A percentile compares a stretch with the other conserved stretches of the same genome.
Conservation (phyloP, 2,113 vertebrate genomes). For the Myxocyprinus asiaticus region DNA sequence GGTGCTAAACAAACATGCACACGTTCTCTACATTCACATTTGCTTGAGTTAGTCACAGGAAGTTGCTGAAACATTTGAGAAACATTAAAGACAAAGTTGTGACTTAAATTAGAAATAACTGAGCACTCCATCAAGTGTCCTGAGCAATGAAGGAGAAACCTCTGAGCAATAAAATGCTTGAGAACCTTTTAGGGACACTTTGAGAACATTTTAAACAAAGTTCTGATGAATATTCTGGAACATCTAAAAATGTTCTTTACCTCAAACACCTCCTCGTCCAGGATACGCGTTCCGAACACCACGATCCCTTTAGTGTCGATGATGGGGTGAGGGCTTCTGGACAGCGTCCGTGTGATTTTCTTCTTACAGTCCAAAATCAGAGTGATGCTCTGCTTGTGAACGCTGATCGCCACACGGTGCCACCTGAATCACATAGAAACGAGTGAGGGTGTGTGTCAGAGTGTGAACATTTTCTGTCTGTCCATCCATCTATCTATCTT, state of each 20-base stretch:
- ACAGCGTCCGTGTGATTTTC: slow-evolving; percentile 83
- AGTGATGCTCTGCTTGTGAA: slow-evolving; percentile 91
- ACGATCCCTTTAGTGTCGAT: slow-evolving; percentile 94
- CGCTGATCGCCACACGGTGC: slow-evolving; percentile 93
- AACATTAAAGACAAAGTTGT: too few relatives aligned
- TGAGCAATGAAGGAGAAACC: too few relatives aligned
- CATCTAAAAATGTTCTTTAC: slow-evolving; percentile 72
- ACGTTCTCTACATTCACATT: slow-evolving; percentile 12
- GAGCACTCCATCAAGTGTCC: too few relatives aligned
- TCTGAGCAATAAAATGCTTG: too few relatives aligned
- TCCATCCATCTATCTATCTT: too few relatives aligned
- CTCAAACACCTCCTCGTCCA: slow-evolving; percentile 98
- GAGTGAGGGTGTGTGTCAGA: too few relatives aligned
- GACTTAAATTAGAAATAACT: too few relatives aligned
- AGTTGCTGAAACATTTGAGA: neutral
- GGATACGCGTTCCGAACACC: slow-evolving; percentile 94
- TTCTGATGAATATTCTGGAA: neutral
- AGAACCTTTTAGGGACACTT: too few relatives aligned
- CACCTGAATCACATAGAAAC: slow-evolving; percentile 74
- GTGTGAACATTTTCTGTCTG: neutral
- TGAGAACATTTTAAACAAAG: neutral
- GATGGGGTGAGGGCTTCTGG: slow-evolving; percentile 83
- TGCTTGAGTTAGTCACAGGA: slow-evolving; percentile 13
- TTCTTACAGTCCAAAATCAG: slow-evolving; percentile 96
- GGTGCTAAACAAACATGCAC: slow-evolving; percentile 18